Evolutionary conservation across 2,888 invertebrate species (phyloP), one percentile per base, ranked within the genome.

Genomic region (Axea sp.): DNA sequence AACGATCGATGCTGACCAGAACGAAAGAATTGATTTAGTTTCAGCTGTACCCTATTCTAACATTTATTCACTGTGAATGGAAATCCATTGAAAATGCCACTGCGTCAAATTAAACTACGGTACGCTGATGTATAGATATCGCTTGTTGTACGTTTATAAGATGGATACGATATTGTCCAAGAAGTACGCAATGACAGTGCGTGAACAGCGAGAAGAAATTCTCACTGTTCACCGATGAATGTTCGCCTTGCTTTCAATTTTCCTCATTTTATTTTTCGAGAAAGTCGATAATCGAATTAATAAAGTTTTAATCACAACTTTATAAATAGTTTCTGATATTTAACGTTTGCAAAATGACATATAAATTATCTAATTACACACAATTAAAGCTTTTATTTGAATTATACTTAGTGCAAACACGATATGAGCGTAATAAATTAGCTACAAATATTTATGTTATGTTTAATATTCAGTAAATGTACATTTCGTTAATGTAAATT

Each of bases 11-110:
- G 65, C 53, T 53, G 64, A 43, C 51, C 28, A 53, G 35, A 53
- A 43, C 24, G 53, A 64, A 64, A 39, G 35, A 64, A 64, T 53
- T 43, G 53, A 64, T 64, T 64, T 64, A 64, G 53, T 53, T 64
- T 53, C 64, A 35, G 33, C 43, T 35, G 64, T 35, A 43, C 64
- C 28, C 33, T 64, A 64, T 43, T 64, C 53, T 64, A 64, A 64
- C 64, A 64, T 53, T 53, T 51, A 45, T 64, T 53, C 33, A 26
- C 35, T 15, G 43, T 39, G 43, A 64, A 64, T 43, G 43, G 64
- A 35, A 53, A 64, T 53, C 65, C 45, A 65, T 65, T 65, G 35
- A 65, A 65, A 17, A 28, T 65, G 65, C 37, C 65, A 37, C 8
- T 26, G 53, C 11, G 53, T 53, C 65, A 53, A 53, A 35, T 65